Evolutionary conservation across 2,113 vertebrate genomes (phyloP), one percentile per base, ranked within the genome.

Genomic region (Gadus macrocephalus): DNA sequence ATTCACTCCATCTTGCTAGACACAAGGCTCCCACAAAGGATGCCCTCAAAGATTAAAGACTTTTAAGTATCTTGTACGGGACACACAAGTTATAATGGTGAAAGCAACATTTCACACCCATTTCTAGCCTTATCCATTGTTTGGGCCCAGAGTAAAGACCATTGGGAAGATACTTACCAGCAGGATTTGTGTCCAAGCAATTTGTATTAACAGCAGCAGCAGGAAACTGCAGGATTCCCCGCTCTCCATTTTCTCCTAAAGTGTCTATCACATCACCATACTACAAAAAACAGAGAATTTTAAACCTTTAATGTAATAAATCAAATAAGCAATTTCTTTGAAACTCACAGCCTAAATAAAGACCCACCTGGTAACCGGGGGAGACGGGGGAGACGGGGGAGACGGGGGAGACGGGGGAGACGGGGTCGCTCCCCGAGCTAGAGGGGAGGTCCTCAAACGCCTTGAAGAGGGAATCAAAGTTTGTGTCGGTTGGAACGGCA

Each of bases 151-250:
- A 49, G 42, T 49, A 49, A 9, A 49, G 31, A 35, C 31, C 31
- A 49, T 9, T 49, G 12, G 42, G 42, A 49, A 14, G 42, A 49
- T 25, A 6, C 15, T 53, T 90, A 98, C 97, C 96, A 90, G 94
- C 93, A 82, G 96, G 95, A 80, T 92, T 98, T 0, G 15, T 25
- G 67, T 96, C 94, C 20, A 93, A 80, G 76, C 97, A 99, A 67
- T 91, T 82, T 19, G 91, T 85, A 15, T 93, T 93, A 5, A 89
- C 75, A 4, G 93, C 86, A 4, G 91, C 85, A 62, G 91, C 90
- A 1, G 97, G 96, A 19, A 98, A 83, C 53, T 55, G 89, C 55
- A 99, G 87, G 69, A 90, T 89, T 71, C 80, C 53, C 38, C 71
- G 67, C 85, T 92, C 83, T 82, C 81, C 77, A 4, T 12, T 12